Evolutionary conservation across 2,113 vertebrate species (phyloP).

Genomic region (Lates calcarifer): DNA sequence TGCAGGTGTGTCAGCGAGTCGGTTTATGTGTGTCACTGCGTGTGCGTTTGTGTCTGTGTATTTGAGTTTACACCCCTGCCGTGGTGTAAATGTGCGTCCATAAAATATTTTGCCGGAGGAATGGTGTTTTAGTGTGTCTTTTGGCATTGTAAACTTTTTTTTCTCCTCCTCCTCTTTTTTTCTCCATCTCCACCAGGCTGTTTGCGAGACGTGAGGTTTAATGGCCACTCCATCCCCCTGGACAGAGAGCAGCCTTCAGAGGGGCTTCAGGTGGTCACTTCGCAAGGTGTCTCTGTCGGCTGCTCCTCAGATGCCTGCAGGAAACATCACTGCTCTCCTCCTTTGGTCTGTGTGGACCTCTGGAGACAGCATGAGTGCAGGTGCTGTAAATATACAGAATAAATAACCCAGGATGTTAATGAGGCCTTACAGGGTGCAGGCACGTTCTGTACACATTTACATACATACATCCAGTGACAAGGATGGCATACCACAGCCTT

Average conservation of each 20-base stretch:
- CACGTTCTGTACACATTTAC: constrained; percentile 29
- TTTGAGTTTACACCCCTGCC: constrained; percentile 38
- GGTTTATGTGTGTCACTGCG: constrained; percentile 25
- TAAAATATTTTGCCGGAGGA: constrained; percentile 65
- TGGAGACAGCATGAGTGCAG: constrained; percentile 93
- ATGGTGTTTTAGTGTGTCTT: constrained; percentile 45
- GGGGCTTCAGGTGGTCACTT: constrained; percentile 84
- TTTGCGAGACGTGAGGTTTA: constrained; percentile 89
- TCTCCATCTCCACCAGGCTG: constrained; percentile 82
- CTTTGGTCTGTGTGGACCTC: constrained; percentile 89
- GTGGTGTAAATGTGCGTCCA: constrained; percentile 54
- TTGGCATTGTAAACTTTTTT: constrained; percentile 35
- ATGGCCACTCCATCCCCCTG: constrained; percentile 85
- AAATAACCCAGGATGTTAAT: constrained; percentile 15
- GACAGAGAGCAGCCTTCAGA: constrained; percentile 80
- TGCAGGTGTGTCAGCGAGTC: constrained; percentile 52
- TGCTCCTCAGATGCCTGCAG: constrained; percentile 90
- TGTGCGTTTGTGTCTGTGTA: constrained; percentile 24
- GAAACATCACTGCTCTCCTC: constrained; percentile 87
- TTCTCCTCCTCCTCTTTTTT: neutral
- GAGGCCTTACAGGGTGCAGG: constrained; percentile 15
- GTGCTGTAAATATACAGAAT: constrained; percentile 73
- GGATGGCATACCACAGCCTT: neutral
- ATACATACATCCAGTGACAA: neutral
- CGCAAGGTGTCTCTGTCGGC: constrained; percentile 85